These are phyloP conservation scores for Enteromius treurensis DNA, from an alignment of 2,797 vertebrate genomes.

Conservation along the genomic window DNA sequence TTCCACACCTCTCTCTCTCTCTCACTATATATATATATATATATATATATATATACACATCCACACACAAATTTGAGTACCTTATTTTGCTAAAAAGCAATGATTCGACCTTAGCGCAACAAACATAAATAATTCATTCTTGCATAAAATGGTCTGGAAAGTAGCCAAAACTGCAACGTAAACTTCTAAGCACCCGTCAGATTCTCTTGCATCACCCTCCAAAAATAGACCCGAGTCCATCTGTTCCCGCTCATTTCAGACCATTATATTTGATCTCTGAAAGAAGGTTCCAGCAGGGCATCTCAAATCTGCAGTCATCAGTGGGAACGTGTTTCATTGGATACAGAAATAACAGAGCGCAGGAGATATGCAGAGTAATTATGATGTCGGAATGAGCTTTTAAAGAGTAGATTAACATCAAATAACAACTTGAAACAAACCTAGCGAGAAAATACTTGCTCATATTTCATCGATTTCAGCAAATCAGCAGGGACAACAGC, in stretches of 20 bases:
- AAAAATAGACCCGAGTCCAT: slow-evolving; percentile 59
- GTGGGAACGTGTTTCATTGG: neutral
- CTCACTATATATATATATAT: too few species aligned
- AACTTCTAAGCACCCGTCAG: slow-evolving; percentile 32
- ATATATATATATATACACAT: too few species aligned
- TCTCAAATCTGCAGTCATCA: slow-evolving; percentile 42
- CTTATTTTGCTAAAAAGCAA: neutral
- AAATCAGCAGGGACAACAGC: neutral
- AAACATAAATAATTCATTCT: slow-evolving; percentile 10
- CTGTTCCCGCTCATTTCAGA: slow-evolving; percentile 58
- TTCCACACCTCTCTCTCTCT: too few species aligned
- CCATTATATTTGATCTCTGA: slow-evolving; percentile 57
- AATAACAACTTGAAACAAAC: neutral
- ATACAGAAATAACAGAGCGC: slow-evolving; percentile 18
- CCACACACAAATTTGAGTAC: too few species aligned
- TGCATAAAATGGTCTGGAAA: slow-evolving; percentile 12
- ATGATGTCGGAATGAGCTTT: slow-evolving; percentile 3
- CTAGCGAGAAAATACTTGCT: neutral
- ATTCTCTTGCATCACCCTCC: slow-evolving; percentile 52
- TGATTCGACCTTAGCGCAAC: neutral
- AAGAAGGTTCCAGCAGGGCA: slow-evolving; percentile 52
- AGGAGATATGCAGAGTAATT: slow-evolving; percentile 16
- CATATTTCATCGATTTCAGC: neutral
- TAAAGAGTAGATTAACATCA: neutral
- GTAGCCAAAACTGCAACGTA: neutral